Base-by-base conservation (phyloP, 2,797 vertebrate genomes). In the Erpetoichthys calabaricus region DNA sequence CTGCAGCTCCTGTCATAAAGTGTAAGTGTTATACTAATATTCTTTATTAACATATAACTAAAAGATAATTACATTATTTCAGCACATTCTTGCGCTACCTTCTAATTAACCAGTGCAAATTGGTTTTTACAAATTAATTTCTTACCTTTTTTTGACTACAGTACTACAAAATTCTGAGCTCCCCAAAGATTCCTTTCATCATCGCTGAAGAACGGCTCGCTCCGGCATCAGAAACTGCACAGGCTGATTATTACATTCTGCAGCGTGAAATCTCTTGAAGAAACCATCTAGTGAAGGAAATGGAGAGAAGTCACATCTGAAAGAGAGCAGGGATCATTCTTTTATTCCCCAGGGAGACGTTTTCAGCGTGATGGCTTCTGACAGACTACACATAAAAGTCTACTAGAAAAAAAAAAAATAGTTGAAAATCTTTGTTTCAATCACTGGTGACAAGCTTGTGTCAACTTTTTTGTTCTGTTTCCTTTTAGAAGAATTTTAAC, bases 21-120 rank as follows among this genome's bases (percentile, higher is more conserved):
- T 54, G 41, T 41, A 54, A 42, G 3, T 42, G 41, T 54, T 41
- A 25, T 41, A 6, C 50, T 51, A 6, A 42, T 54, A 43, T 8
- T 54, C 6, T 54, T 54, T 44, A 54, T 54, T 41, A 51, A 51
- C 50, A 54, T 43, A 4, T 54, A 54, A 54, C 53, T 54, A 42
- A 53, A 42, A 43, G 25, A 54, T 54, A 53, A 53, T 53, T 4
- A 42, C 53, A 54, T 54, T 6, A 25, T 54, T 54, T 43, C 53
- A 54, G 53, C 53, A 54, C 6, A 54, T 4, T 51, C 42, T 6
- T 54, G 5, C 44, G 9, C 44, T 54, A 54, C 7, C 8, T 42
- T 54, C 41, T 44, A 54, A 54, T 54, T 43, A 44, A 43, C 10
- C 41, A 42, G 7, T 54, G 53, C 6, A 42, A 43, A 54, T 54